Evolutionary conservation across 2,888 invertebrate species (phyloP).

Genomic region (Acleris holmiana): DNA sequence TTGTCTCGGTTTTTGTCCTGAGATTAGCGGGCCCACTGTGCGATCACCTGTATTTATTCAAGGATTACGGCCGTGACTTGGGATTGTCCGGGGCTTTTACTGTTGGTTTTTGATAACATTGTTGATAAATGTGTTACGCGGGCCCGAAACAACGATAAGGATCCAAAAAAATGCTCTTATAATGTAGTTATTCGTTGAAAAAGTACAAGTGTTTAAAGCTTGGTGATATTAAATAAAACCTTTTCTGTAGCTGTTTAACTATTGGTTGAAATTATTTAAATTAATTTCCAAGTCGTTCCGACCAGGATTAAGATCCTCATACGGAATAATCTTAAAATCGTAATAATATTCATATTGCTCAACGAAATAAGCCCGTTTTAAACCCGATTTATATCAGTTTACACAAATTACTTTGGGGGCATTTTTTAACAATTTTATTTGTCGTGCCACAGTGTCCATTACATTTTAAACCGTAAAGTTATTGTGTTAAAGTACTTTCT

Average conservation of each 20-base stretch:
- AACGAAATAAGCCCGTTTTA: slow-evolving; percentile 45
- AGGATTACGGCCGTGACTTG: slow-evolving; percentile 29
- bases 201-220: no score
- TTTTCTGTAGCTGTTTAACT: no score
- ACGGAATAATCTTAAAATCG: slow-evolving; percentile 15
- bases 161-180: no score
- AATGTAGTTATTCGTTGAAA: no score
- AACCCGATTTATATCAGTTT: slow-evolving; percentile 51
- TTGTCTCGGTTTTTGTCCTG: slow-evolving; percentile 33
- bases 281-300: no score
- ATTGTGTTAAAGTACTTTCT: slow-evolving; percentile 23
- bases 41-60: slow-evolving; percentile 35
- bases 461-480: slow-evolving; percentile 10
- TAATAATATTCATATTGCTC: slow-evolving; percentile 14
- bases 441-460: background rate
- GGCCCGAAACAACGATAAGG: no score
- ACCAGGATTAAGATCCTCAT: no score
- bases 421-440: slow-evolving; percentile 42
- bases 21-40: slow-evolving; percentile 38
- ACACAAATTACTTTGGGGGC: slow-evolving; percentile 47
- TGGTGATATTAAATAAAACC: no score
- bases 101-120: slow-evolving; percentile 15
- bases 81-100: slow-evolving; percentile 25
- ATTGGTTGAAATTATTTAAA: no score
- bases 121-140: no score